Evolutionary conservation across 92 coral and sea anemone species (phyloP).

Genomic region (Ricordea florida): DNA sequence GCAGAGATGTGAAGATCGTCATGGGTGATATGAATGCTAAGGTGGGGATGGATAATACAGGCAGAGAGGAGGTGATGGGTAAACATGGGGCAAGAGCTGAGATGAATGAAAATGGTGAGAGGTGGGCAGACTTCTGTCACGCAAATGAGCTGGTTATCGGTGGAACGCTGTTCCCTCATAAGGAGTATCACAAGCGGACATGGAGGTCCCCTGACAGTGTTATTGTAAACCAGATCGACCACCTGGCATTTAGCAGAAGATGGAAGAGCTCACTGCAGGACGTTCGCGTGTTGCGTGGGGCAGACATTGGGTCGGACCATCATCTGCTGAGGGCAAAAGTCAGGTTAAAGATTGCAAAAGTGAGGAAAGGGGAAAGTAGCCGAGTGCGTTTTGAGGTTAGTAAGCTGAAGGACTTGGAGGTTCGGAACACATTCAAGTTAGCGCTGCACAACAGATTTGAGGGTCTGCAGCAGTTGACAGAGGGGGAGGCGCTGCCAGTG

Average conservation of each 20-base stretch:
- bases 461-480: too few species aligned
- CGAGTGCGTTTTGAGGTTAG: neutral
- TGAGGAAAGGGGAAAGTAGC: neutral
- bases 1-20: constrained; percentile 23
- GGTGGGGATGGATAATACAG: constrained; percentile 10
- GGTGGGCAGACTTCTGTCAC: neutral
- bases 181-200: neutral
- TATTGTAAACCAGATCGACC: neutral
- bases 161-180: neutral
- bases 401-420: neutral
- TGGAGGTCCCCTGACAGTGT: neutral
- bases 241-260: too few species aligned
- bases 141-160: neutral
- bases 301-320: too few species aligned
- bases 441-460: constrained; percentile 4
- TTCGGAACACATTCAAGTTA: neutral
- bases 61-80: constrained; percentile 15
- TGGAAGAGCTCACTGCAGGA: too few species aligned
- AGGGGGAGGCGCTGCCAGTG: neutral
- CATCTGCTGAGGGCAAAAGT: too few species aligned
- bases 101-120: constrained; percentile 20
- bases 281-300: too few species aligned
- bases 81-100: neutral
- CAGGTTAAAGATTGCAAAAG: neutral
- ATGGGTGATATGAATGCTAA: constrained; percentile 23